Evolutionary conservation across 2,113 vertebrate species (phyloP).

Genomic region (Pungitius pungitius): DNA sequence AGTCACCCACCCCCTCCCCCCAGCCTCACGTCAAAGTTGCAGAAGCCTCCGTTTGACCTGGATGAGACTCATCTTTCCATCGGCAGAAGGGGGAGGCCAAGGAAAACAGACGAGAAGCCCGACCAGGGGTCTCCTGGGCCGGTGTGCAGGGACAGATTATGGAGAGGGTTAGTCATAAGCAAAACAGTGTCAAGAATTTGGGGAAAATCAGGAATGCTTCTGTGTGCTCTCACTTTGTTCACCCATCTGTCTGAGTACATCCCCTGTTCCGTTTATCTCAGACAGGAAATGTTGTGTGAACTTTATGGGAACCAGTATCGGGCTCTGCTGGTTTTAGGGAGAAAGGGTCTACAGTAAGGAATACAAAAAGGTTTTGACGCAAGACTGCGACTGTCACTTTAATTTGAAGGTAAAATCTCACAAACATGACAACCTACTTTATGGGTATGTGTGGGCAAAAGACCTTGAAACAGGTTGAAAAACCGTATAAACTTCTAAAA

Average conservation of each 20-base stretch:
- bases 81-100: slow-evolving; percentile 37
- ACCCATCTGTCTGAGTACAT: slow-evolving; percentile 11
- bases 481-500: neutral
- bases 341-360: neutral
- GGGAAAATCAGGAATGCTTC: slow-evolving; percentile 24
- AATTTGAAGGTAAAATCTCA: neutral
- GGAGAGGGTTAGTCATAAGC: slow-evolving; percentile 63
- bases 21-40: slow-evolving; percentile 7
- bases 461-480: neutral
- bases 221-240: slow-evolving; percentile 25
- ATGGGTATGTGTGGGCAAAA: neutral
- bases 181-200: slow-evolving; percentile 52
- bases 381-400: neutral
- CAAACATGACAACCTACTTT: neutral
- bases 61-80: slow-evolving; percentile 46
- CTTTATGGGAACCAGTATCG: neutral
- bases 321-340: slow-evolving; percentile 8
- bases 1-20: slow-evolving; percentile 10
- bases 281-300: neutral
- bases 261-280: neutral
- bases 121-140: slow-evolving; percentile 47
- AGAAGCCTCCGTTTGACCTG: slow-evolving; percentile 43
- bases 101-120: slow-evolving; percentile 44
- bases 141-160: slow-evolving; percentile 38
- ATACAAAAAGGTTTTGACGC: neutral